A percentile compares a stretch with the other conserved stretches of the same genome.
Conservation (phyloP, 2,888 invertebrate genomes). For the Cremastinae sp. region DNA sequence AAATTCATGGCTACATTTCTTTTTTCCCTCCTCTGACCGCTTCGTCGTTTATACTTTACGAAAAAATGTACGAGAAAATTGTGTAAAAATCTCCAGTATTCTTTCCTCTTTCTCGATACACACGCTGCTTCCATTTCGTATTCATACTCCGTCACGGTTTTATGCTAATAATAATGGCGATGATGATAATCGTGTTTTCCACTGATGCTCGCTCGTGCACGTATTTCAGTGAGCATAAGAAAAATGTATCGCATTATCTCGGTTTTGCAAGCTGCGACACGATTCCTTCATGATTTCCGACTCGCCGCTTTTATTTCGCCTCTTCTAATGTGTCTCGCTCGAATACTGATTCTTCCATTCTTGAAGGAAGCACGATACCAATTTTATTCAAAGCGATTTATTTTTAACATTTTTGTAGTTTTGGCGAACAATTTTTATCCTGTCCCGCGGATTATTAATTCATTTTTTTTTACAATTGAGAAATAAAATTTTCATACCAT, state of each 20-base stretch:
- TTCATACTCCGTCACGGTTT: constrained; percentile 43
- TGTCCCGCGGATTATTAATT: no score
- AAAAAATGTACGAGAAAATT: constrained; percentile 11
- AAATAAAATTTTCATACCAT: no score
- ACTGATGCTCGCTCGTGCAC: constrained; percentile 15
- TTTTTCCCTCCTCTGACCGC: constrained; percentile 16
- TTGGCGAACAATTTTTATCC: background rate
- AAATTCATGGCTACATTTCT: constrained; percentile 5
- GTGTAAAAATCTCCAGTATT: constrained; percentile 7
- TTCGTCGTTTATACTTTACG: constrained; percentile 1
- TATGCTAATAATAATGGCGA: constrained; percentile 49
- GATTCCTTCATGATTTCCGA: background rate
- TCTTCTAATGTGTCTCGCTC: background rate
- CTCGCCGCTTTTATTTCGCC: background rate
- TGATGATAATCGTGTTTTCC: constrained; percentile 42
- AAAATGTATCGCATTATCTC: constrained; percentile 16
- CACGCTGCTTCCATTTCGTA: constrained; percentile 42
- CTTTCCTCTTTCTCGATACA: constrained; percentile 6
- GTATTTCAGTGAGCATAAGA: background rate
- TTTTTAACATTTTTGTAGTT: no score
- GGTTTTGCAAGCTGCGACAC: constrained; percentile 5
- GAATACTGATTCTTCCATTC: background rate
- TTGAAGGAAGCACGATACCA: background rate
- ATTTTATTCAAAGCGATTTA: no score
- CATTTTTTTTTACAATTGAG: no score